Evolutionary conservation across 1,140 invertebrate species (phyloP).

Genomic region (Cecropterus lyciades): DNA sequence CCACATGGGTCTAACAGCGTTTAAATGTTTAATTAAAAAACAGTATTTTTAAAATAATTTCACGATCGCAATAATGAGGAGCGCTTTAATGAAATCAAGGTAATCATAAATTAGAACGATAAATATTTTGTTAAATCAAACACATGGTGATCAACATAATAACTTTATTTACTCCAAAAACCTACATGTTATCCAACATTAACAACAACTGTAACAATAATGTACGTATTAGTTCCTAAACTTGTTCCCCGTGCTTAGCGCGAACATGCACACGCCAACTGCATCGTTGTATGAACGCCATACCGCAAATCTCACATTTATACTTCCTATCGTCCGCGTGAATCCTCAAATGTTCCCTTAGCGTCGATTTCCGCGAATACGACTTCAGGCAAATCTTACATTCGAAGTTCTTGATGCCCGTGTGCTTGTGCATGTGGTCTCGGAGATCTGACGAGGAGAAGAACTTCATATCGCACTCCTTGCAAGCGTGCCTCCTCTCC

Average conservation of each 20-base stretch:
- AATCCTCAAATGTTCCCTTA: slow-evolving; percentile 66
- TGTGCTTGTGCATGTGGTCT: slow-evolving; percentile 55
- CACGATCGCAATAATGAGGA: too few relatives aligned
- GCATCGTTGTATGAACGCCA: slow-evolving; percentile 52
- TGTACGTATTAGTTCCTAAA: not conserved
- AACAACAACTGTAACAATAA: too few relatives aligned
- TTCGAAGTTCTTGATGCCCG: slow-evolving; percentile 43
- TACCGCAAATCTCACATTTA: slow-evolving; percentile 65
- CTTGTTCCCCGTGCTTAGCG: slow-evolving; percentile 28
- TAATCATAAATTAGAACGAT: too few relatives aligned
- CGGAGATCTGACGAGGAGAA: slow-evolving; percentile 51
- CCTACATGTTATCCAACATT: too few relatives aligned
- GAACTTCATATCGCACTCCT: slow-evolving; percentile 53
- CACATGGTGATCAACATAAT: too few relatives aligned
- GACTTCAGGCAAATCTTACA: slow-evolving; percentile 70
- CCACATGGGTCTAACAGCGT: too few relatives aligned
- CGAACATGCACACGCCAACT: slow-evolving; percentile 22
- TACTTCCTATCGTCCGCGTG: slow-evolving; percentile 69
- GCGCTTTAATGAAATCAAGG: too few relatives aligned
- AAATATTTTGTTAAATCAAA: too few relatives aligned
- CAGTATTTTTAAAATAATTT: too few relatives aligned
- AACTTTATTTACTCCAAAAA: too few relatives aligned
- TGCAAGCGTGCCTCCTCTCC: slow-evolving; percentile 44
- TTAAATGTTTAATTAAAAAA: too few relatives aligned
- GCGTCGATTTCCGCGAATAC: slow-evolving; percentile 65